Evolutionary conservation across 2,113 vertebrate species (phyloP), one percentile per base, ranked within the genome.

Genomic region (Sisor rabdophorus): DNA sequence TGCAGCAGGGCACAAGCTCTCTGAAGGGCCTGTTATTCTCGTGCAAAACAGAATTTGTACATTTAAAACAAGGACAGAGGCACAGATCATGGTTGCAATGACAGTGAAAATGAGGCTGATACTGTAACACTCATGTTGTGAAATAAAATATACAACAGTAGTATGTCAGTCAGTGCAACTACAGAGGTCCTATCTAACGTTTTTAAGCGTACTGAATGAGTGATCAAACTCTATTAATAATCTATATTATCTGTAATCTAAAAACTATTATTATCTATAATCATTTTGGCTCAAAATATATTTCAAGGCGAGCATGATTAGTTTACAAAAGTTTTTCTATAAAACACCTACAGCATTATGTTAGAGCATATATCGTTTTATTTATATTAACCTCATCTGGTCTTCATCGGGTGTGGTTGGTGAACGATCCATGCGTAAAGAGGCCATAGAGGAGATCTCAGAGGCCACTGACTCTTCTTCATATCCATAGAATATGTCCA

Each of bases 401-500:
- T 99, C 96, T 87, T 98, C 96, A 30, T 99, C 96, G 0, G 97
- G 97, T 24, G 97, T 99, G 48, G 97, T 96, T 79, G 97, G 97
- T 80, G 97, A 98, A 82, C 95, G 87, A 84, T 98, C 97, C 88
- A 93, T 95, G 77, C 95, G 91, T 75, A 95, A 95, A 0, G 97
- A 99, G 55, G 95, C 94, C 87, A 98, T 92, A 1, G 97, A 99
- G 11, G 97, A 99, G 0, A 94, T 93, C 87, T 98, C 97, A 0
- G 96, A 99, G 84, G 98, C 97, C 96, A 99, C 94, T 0, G 96
- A 98, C 86, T 99, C 97, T 85, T 98, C 97, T 81, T 98, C 97
- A 0, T 96, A 98, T 1, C 97, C 97, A 81, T 95, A 97, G 83
- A 94, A 93, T 1, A 96, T 94, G 82, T 98, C 97, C 10, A 98